Evolutionary conservation across 2,797 vertebrate species (phyloP).

Genomic region (Petrocephalus schoutedeni): DNA sequence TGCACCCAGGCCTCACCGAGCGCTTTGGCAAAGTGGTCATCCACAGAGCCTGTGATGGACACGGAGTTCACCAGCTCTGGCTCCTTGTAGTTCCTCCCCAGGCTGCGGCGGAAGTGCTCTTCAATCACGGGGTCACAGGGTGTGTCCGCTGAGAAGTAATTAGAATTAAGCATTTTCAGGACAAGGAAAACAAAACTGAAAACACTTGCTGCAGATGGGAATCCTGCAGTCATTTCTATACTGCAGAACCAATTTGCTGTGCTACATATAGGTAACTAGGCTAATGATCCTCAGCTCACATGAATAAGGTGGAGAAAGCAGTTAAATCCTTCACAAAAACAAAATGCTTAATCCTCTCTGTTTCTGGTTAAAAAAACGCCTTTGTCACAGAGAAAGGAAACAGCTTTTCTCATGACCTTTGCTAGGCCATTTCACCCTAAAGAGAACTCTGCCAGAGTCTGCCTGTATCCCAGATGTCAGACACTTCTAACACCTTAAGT

Average conservation of each 20-base stretch:
- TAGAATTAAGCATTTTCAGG: neutral
- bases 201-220: neutral
- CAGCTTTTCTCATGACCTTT: slow-evolving; percentile 29
- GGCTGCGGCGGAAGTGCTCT: slow-evolving; percentile 94
- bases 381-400: slow-evolving; percentile 19
- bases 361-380: neutral
- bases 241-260: neutral
- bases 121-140: slow-evolving; percentile 91
- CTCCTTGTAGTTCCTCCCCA: slow-evolving; percentile 93
- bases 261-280: neutral
- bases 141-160: slow-evolving; percentile 57
- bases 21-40: slow-evolving; percentile 97
- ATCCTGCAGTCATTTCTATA: neutral
- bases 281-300: neutral
- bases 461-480: neutral
- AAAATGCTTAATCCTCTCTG: neutral
- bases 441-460: neutral
- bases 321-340: neutral
- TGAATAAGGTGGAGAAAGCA: neutral
- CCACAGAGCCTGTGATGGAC: slow-evolving; percentile 92
- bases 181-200: neutral
- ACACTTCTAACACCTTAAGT: neutral
- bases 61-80: slow-evolving; percentile 82
- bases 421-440: neutral
- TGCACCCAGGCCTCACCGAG: slow-evolving; percentile 93